These are phyloP conservation scores for Girardinichthys multiradiatus DNA, from an alignment of 2,113 vertebrate genomes.

Conservation along the genomic window DNA sequence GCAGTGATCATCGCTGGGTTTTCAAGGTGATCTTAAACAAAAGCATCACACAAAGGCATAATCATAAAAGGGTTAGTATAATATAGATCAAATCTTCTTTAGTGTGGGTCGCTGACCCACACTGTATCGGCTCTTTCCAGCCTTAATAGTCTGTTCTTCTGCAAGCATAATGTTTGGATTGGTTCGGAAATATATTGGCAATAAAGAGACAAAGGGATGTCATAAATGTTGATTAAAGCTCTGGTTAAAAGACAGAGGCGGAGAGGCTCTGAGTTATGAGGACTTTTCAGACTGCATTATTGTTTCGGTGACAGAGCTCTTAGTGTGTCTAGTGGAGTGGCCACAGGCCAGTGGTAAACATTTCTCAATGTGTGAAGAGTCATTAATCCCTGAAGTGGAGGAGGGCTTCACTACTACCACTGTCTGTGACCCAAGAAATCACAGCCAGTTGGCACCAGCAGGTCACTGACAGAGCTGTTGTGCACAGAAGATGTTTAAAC, in stretches of 20 bases:
- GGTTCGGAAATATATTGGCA: slow-evolving; percentile 83
- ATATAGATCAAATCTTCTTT: slow-evolving; percentile 79
- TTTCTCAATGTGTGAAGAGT: slow-evolving; percentile 73
- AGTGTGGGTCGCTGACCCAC: slow-evolving; percentile 81
- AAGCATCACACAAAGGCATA: slow-evolving; percentile 63
- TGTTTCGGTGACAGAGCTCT: slow-evolving; percentile 83
- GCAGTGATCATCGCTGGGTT: slow-evolving; percentile 33
- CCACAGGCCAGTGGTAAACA: slow-evolving; percentile 78
- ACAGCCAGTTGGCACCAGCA: slow-evolving; percentile 72
- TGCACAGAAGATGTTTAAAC: slow-evolving; percentile 55
- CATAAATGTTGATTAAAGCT: slow-evolving; percentile 86
- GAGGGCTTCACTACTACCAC: slow-evolving; percentile 58
- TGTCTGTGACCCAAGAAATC: slow-evolving; percentile 75
- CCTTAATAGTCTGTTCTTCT: slow-evolving; percentile 79
- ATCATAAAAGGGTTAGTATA: slow-evolving; percentile 79
- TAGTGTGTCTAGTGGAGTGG: slow-evolving; percentile 71
- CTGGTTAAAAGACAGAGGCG: slow-evolving; percentile 82
- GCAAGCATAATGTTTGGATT: slow-evolving; percentile 82
- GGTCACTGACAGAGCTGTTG: slow-evolving; percentile 62
- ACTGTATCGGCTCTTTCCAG: slow-evolving; percentile 77
- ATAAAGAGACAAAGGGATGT: slow-evolving; percentile 85
- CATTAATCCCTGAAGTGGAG: slow-evolving; percentile 78
- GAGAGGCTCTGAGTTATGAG: slow-evolving; percentile 80
- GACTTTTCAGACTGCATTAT: slow-evolving; percentile 78
- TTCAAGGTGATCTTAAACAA: slow-evolving; percentile 74